Evolutionary conservation across 2,113 vertebrate genomes (phyloP), one percentile per base, ranked within the genome.

Genomic region (Hippocampus zosterae): DNA sequence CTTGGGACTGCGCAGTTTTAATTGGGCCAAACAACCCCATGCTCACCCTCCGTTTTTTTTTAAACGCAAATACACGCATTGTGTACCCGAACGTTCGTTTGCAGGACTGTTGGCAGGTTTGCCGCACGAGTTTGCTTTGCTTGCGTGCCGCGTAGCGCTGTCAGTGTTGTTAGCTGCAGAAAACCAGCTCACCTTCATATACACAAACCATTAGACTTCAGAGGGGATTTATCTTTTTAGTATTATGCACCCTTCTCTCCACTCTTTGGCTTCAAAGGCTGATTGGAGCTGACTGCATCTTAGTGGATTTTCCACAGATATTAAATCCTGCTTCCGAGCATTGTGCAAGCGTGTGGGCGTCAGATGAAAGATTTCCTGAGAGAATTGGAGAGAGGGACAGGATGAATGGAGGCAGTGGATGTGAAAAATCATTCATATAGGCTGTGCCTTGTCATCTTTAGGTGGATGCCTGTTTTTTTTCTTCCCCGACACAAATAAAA

Each of bases 281-380:
- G 53, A 81, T 82, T 77, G 76, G 78, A 80, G 77, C 81, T 37
- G 65, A 44, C 68, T 71, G 68, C 80, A 85, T 85, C 87, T 87
- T 87, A 75, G 75, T 72, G 77, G 79, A 79, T 80, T 78, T 81
- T 76, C 5, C 82, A 73, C 61, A 77, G 75, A 77, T 77, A 83
- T 82, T 81, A 84, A 85, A 84, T 81, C 69, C 74, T 77, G 72
- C 83, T 85, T 84, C 56, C 25, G 2, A 83, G 83, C 78, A 64
- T 23, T 46, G 57, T 33, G 68, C 23, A 68, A 65, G 70, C 16
- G 12, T 66, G 66, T 75, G 71, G 63, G 77, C 4, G 60, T 67
- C 72, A 72, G 70, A 75, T 75, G 62, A 60, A 60, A 65, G 70
- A 71, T 65, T 75, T 65, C 48, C 78, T 76, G 40, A 75, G 75